Conservation (phyloP, 1,140 invertebrate species). For the Drosophila sulfurigaster region DNA sequence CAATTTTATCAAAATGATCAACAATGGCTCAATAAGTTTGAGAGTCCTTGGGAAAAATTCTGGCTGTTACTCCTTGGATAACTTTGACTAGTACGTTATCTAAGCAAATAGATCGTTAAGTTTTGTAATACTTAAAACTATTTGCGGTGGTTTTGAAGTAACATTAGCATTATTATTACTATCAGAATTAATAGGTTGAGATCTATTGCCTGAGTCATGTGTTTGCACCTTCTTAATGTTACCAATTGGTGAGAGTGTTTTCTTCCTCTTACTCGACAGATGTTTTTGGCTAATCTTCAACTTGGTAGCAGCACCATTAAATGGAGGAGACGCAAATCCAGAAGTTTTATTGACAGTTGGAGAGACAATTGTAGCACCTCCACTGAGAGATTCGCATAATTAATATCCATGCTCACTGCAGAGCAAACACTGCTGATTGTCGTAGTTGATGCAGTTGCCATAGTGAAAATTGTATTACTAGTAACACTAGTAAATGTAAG, state of each 20-base stretch:
- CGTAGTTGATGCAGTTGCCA: background rate
- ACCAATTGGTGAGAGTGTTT: background rate
- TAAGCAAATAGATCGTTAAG: conserved; percentile 18
- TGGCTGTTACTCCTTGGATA: conserved; percentile 10
- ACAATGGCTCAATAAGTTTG: too few relatives aligned
- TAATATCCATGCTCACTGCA: background rate
- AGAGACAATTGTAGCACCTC: too few relatives aligned
- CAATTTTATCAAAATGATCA: conserved; percentile 1
- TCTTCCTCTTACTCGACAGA: conserved; percentile 9
- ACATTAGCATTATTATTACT: background rate
- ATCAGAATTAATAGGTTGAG: background rate
- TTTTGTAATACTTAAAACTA: background rate
- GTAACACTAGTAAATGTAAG: conserved; percentile 20
- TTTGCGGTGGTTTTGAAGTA: conserved; percentile 11
- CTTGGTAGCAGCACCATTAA: conserved; percentile 16
- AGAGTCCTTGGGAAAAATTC: conserved; percentile 6
- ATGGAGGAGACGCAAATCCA: background rate
- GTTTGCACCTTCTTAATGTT: background rate
- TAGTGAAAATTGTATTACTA: conserved; percentile 2
- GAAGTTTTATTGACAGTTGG: too few relatives aligned
- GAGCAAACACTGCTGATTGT: conserved; percentile 3
- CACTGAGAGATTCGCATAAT: background rate
- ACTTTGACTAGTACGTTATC: conserved; percentile 17
- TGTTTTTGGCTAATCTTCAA: conserved; percentile 10
- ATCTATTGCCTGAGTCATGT: background rate